These are phyloP conservation scores for Folsomia candida DNA, from an alignment of 2,888 invertebrate species.

Conservation along the genomic window DNA sequence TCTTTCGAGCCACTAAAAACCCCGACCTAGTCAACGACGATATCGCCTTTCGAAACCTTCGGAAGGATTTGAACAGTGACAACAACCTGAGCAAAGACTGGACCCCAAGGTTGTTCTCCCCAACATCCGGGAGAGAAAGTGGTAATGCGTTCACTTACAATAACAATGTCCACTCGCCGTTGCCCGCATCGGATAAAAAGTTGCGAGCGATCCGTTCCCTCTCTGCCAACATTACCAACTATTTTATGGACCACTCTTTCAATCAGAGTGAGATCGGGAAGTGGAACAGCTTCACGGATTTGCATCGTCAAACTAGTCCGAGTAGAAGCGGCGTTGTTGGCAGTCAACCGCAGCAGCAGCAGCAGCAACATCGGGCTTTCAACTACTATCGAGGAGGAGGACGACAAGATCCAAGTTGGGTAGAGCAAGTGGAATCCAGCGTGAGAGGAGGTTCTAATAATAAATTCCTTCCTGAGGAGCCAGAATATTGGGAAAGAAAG, in stretches of 20 bases:
- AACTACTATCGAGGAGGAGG: constrained; percentile 19
- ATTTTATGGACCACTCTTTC: constrained; percentile 52
- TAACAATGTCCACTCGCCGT: not conserved
- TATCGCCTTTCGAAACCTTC: constrained; percentile 76
- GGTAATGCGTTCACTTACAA: constrained; percentile 28
- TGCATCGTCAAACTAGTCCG: constrained; percentile 19
- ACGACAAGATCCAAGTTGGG: constrained; percentile 49
- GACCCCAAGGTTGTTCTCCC: constrained; percentile 49
- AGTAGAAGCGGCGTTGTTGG: not conserved
- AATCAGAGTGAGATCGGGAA: constrained; percentile 33
- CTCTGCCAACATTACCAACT: constrained; percentile 77
- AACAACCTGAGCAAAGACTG: constrained; percentile 43
- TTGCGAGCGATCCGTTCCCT: constrained; percentile 72
- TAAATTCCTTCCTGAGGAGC: constrained; percentile 11
- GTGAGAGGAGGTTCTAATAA: constrained; percentile 37
- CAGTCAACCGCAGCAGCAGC: constrained; percentile 21
- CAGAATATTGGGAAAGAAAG: constrained; percentile 29
- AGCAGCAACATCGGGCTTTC: constrained; percentile 11
- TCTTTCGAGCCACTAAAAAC: constrained; percentile 66
- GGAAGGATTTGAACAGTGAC: constrained; percentile 68
- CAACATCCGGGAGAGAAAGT: constrained; percentile 27
- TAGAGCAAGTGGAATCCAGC: constrained; percentile 48
- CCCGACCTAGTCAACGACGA: constrained; percentile 85
- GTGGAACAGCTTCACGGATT: constrained; percentile 48
- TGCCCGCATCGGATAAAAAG: constrained; percentile 62